phyloP scores from a whole-genome alignment of 1,140 invertebrate genomes.

The Cataglyphis hispanica region DNA sequence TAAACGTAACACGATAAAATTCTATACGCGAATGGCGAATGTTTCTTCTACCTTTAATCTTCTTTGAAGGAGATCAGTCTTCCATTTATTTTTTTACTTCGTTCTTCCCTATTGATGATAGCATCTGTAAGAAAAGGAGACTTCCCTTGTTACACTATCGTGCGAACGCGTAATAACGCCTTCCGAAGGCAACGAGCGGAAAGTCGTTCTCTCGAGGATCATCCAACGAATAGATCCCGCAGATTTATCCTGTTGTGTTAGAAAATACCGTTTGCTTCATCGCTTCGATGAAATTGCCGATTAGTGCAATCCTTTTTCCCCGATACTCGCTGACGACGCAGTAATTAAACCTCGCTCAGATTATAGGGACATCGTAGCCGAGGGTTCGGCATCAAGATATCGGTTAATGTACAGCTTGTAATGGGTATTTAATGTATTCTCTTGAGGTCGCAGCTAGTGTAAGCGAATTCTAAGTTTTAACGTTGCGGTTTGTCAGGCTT shows the following conservation, averaged over 20 bases:
- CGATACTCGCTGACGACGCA: constrained; percentile 59
- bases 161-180: constrained; percentile 50
- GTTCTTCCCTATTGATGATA: neutral
- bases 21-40: neutral
- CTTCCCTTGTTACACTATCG: neutral
- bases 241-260: constrained; percentile 57
- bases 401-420: constrained; percentile 45
- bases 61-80: constrained; percentile 29
- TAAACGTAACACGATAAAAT: neutral
- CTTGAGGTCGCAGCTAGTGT: neutral
- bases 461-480: neutral
- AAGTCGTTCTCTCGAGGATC: constrained; percentile 54
- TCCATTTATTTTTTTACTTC: constrained; percentile 28
- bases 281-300: constrained; percentile 57
- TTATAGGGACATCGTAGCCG: neutral
- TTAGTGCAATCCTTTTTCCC: constrained; percentile 62
- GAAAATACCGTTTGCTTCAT: neutral
- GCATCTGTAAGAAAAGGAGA: neutral
- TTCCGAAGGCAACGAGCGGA: constrained; percentile 11
- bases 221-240: neutral
- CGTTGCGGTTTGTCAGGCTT: neutral
- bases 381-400: constrained; percentile 1
- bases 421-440: constrained; percentile 56
- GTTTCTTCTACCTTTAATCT: neutral
- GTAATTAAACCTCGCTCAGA: constrained; percentile 64